phyloP scores from a whole-genome alignment of 1,140 invertebrate species.

The Ostrea edulis region DNA sequence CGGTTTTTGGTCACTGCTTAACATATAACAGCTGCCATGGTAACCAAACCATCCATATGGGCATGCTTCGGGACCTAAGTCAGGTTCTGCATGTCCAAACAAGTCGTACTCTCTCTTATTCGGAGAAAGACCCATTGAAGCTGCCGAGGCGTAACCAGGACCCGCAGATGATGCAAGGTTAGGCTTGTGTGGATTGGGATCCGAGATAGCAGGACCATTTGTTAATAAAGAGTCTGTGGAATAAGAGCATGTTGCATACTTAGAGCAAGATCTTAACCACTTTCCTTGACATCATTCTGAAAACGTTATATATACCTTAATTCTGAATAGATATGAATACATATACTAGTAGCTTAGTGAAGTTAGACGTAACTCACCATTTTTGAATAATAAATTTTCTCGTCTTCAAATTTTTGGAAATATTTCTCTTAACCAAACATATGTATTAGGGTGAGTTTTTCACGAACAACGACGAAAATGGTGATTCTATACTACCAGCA shows the following conservation, averaged over 20 bases:
- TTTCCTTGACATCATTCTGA: neutral
- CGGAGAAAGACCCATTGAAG: neutral
- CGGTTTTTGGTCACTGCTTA: slow-evolving; percentile 6
- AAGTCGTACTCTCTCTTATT: neutral
- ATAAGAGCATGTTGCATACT: neutral
- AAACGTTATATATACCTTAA: too few relatives aligned
- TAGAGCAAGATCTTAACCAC: neutral
- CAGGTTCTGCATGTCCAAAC: neutral
- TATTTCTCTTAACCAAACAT: too few relatives aligned
- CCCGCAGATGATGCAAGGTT: neutral
- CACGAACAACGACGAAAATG: too few relatives aligned
- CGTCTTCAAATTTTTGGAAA: too few relatives aligned
- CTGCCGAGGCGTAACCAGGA: neutral
- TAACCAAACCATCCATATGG: neutral
- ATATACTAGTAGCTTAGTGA: too few relatives aligned
- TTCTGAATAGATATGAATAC: too few relatives aligned
- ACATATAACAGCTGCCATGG: neutral
- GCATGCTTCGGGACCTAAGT: neutral
- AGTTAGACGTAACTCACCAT: too few relatives aligned
- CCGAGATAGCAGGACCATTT: neutral
- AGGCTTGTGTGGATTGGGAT: neutral
- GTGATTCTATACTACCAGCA: too few relatives aligned
- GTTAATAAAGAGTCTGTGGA: neutral
- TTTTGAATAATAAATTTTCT: too few relatives aligned
- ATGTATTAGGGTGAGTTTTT: too few relatives aligned